phyloP scores from a whole-genome alignment of 1,140 invertebrate species.

The Drosophila sp. region DNA sequence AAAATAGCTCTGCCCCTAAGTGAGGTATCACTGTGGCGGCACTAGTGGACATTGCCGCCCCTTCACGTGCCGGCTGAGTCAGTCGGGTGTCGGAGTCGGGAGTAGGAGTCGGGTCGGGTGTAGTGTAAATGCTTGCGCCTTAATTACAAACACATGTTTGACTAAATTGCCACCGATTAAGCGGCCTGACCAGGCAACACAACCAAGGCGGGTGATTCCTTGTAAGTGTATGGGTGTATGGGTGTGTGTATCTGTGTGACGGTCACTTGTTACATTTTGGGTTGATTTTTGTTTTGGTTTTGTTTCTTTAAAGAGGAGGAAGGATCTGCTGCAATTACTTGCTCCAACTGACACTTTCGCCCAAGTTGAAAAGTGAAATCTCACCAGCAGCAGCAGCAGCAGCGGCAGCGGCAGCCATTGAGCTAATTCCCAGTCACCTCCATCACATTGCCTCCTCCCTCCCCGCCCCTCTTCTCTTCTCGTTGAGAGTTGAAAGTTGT shows the following conservation, averaged over 20 bases:
- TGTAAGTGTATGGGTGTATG: not conserved
- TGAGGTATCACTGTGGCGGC: slow-evolving; percentile 7
- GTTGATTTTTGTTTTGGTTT: slow-evolving; percentile 28
- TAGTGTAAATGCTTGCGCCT: slow-evolving; percentile 23
- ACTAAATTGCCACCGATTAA: slow-evolving; percentile 43
- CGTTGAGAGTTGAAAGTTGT: slow-evolving; percentile 15
- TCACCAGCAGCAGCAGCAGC: slow-evolving; percentile 19
- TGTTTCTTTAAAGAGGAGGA: not conserved
- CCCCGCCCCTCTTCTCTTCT: slow-evolving; percentile 12
- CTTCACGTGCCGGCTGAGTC: not conserved
- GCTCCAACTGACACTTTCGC: slow-evolving; percentile 28
- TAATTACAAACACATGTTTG: slow-evolving; percentile 65
- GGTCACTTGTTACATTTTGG: slow-evolving; percentile 37
- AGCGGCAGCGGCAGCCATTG: slow-evolving; percentile 38
- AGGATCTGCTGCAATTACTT: slow-evolving; percentile 47
- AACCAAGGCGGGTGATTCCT: slow-evolving; percentile 1
- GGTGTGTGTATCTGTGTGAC: not conserved
- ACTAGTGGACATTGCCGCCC: slow-evolving; percentile 13
- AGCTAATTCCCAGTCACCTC: slow-evolving; percentile 50
- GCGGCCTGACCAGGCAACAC: slow-evolving; percentile 13
- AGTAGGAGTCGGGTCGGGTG: not conserved
- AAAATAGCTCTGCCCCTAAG: not conserved
- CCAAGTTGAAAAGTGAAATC: slow-evolving; percentile 56
- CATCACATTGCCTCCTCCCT: not conserved
- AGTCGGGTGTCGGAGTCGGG: not conserved